Conservation (phyloP, 92 coral and sea anemone species). For the Micromussa lordhowensis region DNA sequence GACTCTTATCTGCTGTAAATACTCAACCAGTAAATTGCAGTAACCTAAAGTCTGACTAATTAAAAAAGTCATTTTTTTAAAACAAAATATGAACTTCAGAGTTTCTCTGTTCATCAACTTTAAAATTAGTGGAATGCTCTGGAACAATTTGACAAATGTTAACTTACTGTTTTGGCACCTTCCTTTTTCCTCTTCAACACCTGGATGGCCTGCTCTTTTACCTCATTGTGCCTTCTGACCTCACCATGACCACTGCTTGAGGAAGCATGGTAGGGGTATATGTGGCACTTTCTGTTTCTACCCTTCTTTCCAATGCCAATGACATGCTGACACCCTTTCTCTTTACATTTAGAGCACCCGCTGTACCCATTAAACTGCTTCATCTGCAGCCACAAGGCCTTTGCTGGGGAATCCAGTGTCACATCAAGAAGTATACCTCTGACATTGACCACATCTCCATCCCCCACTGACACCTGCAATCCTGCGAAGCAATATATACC, state of each 20-base stretch:
- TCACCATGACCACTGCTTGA: conserved; percentile 42
- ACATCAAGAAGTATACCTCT: conserved; percentile 47
- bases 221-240: conserved; percentile 48
- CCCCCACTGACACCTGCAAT: conserved; percentile 12
- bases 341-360: conserved; percentile 57
- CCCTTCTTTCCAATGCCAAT: conserved; percentile 52
- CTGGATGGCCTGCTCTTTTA: conserved; percentile 56
- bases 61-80: not conserved
- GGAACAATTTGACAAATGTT: not conserved
- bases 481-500: conserved; percentile 2
- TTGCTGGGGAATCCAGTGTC: conserved; percentile 56
- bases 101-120: not conserved
- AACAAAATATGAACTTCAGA: conserved; percentile 45
- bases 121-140: not conserved
- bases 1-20: not conserved
- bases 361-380: conserved; percentile 57
- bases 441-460: conserved; percentile 28
- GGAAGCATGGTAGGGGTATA: conserved; percentile 39
- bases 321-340: conserved; percentile 48
- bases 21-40: not conserved
- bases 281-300: conserved; percentile 50
- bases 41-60: not conserved
- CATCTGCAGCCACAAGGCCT: conserved; percentile 54
- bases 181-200: conserved; percentile 33
- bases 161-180: conserved; percentile 48